Conservation (phyloP, 1,140 invertebrate species). For the Hycleus cichorii region DNA sequence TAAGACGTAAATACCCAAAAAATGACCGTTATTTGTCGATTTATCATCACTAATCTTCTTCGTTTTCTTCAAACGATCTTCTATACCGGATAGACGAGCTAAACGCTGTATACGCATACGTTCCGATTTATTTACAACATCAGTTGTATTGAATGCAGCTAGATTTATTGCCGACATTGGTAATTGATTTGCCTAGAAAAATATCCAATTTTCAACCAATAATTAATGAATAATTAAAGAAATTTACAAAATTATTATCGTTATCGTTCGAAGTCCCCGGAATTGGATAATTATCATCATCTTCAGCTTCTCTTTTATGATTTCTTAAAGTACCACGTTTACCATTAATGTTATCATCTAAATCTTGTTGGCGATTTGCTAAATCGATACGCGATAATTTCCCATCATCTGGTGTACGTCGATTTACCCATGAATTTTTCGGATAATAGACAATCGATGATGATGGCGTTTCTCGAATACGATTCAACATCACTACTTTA, state of each 20-base stretch:
- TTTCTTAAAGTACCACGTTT: constrained; percentile 50
- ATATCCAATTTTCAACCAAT: not conserved
- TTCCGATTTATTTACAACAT: constrained; percentile 2
- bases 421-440: constrained; percentile 28
- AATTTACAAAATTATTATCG: not conserved
- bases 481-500: constrained; percentile 58
- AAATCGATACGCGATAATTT: constrained; percentile 28
- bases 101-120: constrained; percentile 19
- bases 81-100: constrained; percentile 22
- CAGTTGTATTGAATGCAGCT: constrained; percentile 18
- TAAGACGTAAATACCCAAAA: constrained; percentile 74
- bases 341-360: constrained; percentile 68
- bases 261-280: constrained; percentile 8
- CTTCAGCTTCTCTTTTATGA: constrained; percentile 21
- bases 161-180: constrained; percentile 11
- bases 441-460: constrained; percentile 34
- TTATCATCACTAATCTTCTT: constrained; percentile 12
- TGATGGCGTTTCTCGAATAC: constrained; percentile 44
- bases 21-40: constrained; percentile 18
- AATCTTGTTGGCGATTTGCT: constrained; percentile 43
- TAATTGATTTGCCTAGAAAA: constrained; percentile 16
- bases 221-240: too few species aligned
- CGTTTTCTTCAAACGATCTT: constrained; percentile 24
- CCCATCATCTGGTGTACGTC: constrained; percentile 22
- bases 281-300: constrained; percentile 10